phyloP scores from a whole-genome alignment of 2,113 vertebrate genomes.

The Pipa parva region DNA sequence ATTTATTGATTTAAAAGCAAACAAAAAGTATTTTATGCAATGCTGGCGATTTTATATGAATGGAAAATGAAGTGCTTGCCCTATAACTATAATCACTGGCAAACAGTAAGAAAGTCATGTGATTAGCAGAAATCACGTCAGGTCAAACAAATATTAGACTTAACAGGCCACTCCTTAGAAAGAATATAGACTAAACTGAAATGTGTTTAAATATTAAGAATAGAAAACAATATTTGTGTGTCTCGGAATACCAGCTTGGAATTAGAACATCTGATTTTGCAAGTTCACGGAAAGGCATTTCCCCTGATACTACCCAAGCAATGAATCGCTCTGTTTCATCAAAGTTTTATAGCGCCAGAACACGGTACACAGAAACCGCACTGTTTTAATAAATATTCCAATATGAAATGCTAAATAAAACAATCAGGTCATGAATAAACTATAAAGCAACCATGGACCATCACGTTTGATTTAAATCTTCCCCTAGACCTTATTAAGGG shows the following conservation, averaged over 20 bases:
- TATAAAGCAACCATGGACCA: background rate
- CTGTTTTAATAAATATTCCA: slow-evolving; percentile 31
- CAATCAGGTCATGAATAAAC: slow-evolving; percentile 23
- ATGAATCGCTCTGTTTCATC: slow-evolving; percentile 33
- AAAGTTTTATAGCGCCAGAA: slow-evolving; percentile 22
- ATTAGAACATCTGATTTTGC: slow-evolving; percentile 26
- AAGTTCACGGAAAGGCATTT: background rate
- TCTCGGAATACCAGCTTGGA: slow-evolving; percentile 9
- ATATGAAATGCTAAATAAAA: slow-evolving; percentile 24
- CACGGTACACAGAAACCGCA: slow-evolving; percentile 12
- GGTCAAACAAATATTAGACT: background rate
- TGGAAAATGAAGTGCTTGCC: background rate
- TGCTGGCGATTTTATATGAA: background rate
- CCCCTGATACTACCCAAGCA: slow-evolving; percentile 1
- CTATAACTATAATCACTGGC: background rate
- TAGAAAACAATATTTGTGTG: background rate
- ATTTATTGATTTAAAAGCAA: too few species aligned
- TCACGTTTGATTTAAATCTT: background rate
- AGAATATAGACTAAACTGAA: too few species aligned
- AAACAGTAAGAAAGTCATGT: background rate
- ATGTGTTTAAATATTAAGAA: background rate
- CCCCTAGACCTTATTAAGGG: background rate
- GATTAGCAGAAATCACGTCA: background rate
- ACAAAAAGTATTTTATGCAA: background rate
- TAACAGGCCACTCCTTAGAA: background rate